Evolutionary conservation across 1,140 invertebrate genomes (phyloP).

Genomic region (Brachionus plicatilis): DNA sequence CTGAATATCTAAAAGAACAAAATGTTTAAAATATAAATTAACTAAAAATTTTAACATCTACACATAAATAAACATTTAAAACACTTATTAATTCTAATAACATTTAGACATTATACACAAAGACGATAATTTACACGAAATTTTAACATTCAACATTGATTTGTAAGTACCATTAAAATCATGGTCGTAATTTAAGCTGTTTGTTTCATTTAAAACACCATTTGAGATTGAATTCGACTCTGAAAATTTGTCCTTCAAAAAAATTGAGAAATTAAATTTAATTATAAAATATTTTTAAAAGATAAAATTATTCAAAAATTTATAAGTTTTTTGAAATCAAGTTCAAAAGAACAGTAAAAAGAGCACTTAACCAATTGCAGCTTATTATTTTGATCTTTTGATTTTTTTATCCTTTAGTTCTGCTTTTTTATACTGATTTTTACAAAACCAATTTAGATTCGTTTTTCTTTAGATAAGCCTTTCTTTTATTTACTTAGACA

Average conservation of each 20-base stretch:
- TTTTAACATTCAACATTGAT: conserved; percentile 21
- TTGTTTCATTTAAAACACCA: background rate
- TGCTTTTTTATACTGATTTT: no score
- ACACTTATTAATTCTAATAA: background rate
- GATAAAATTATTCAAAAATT: no score
- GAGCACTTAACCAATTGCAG: no score
- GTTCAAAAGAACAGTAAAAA: no score
- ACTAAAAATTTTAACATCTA: background rate
- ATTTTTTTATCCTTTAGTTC: no score
- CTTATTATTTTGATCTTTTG: no score
- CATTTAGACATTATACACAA: background rate
- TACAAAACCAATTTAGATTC: no score
- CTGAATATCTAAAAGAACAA: background rate
- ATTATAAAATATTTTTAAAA: background rate
- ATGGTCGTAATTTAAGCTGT: background rate
- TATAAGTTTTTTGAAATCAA: no score
- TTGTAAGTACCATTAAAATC: conserved; percentile 12
- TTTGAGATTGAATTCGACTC: background rate
- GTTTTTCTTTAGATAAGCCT: no score
- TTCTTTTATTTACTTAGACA: no score
- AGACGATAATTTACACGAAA: background rate
- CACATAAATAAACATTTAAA: conserved; percentile 1
- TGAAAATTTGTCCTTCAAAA: background rate
- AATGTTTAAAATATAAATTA: background rate
- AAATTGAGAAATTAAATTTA: background rate